Evolutionary conservation across 2,797 vertebrate genomes (phyloP).

Genomic region (Masticophis lateralis): DNA sequence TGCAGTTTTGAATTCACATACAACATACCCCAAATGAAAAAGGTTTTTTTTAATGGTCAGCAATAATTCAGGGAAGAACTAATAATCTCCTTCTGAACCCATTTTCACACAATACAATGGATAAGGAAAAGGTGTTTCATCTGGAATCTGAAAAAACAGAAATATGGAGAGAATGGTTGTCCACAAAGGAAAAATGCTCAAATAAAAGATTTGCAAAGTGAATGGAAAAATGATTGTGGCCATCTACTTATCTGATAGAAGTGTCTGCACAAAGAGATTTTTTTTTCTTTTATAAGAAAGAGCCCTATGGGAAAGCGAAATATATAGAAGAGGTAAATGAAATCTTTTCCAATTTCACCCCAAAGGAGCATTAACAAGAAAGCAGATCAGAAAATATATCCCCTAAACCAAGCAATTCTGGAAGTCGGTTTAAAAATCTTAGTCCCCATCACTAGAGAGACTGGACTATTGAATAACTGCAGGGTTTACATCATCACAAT

Average conservation of each 20-base stretch:
- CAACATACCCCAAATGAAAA: conserved; percentile 18
- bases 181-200: neutral
- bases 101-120: neutral
- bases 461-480: conserved; percentile 17
- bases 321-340: conserved; percentile 35
- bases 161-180: conserved; percentile 34
- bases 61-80: neutral
- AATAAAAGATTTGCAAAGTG: conserved; percentile 22
- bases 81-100: conserved; percentile 34
- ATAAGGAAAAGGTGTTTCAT: conserved; percentile 47
- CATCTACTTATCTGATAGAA: conserved; percentile 21
- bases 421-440: conserved; percentile 15
- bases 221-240: conserved; percentile 16
- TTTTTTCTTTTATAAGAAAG: conserved; percentile 34
- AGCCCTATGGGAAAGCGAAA: conserved; percentile 20
- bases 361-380: conserved; percentile 41
- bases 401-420: conserved; percentile 2
- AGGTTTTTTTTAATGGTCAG: neutral
- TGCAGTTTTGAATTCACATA: conserved; percentile 41
- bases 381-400: conserved; percentile 35
- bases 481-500: neutral
- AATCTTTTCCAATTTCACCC: conserved; percentile 39
- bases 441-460: conserved; percentile 11
- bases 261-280: conserved; percentile 16
- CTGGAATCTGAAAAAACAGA: conserved; percentile 46